phyloP scores from a whole-genome alignment of 1,140 invertebrate species.

The Solen grandis region DNA sequence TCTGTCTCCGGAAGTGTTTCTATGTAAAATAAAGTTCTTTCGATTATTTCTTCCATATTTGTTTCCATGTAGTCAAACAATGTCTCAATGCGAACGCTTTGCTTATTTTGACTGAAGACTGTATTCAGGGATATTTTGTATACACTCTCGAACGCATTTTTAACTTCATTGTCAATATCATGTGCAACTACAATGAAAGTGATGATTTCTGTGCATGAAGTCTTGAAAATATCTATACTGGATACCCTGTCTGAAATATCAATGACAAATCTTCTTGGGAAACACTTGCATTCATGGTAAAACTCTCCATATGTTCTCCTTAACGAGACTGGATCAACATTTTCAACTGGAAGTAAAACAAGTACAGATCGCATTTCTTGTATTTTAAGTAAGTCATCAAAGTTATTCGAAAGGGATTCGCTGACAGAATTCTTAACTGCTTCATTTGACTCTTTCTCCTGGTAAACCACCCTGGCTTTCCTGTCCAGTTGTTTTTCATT shows the following conservation, averaged over 20 bases:
- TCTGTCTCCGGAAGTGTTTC: conserved; percentile 49
- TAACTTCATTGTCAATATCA: conserved; percentile 49
- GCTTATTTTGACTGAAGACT: conserved; percentile 3
- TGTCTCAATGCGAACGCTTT: conserved; percentile 41
- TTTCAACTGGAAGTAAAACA: conserved; percentile 18
- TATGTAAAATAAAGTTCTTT: conserved; percentile 45
- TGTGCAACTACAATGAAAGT: conserved; percentile 38
- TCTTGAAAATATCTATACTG: not conserved
- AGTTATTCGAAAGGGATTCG: too few relatives aligned
- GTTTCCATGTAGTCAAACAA: conserved; percentile 55
- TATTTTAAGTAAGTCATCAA: too few relatives aligned
- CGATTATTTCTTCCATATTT: conserved; percentile 43
- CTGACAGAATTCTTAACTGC: too few relatives aligned
- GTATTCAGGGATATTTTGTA: conserved; percentile 40
- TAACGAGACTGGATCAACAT: not conserved
- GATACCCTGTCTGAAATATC: conserved; percentile 26
- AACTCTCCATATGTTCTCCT: conserved; percentile 1
- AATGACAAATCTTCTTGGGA: conserved; percentile 49
- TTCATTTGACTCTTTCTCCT: not conserved
- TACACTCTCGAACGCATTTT: conserved; percentile 37
- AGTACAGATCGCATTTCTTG: too few relatives aligned
- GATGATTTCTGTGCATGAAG: not conserved
- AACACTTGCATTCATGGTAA: conserved; percentile 35
- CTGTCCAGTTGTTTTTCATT: too few relatives aligned
- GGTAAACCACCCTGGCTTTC: conserved; percentile 5